These are phyloP conservation scores for Oegoconia quadripuncta DNA, from an alignment of 2,888 invertebrate genomes.

Conservation along the genomic window DNA sequence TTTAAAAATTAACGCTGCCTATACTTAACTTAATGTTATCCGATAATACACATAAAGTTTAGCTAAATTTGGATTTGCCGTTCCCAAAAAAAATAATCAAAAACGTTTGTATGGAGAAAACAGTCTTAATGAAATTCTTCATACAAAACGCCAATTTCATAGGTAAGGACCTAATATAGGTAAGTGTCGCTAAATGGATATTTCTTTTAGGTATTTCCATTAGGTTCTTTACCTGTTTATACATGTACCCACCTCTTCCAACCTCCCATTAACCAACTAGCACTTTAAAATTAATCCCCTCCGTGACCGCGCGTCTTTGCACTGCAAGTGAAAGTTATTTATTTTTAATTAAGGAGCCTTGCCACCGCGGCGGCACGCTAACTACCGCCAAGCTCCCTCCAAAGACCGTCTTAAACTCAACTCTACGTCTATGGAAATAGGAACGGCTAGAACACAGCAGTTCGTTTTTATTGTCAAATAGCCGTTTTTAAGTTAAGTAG, in stretches of 20 bases:
- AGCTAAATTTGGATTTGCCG: no score
- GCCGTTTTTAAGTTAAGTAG: constrained; percentile 6
- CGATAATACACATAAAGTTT: no score
- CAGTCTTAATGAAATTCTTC: no score
- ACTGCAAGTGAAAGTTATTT: constrained; percentile 5
- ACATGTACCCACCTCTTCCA: background rate
- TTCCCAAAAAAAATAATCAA: no score
- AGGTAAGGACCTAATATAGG: no score
- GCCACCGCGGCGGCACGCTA: background rate
- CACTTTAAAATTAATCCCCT: background rate
- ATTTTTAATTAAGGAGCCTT: constrained; percentile 9
- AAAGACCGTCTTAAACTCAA: background rate
- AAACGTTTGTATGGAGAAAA: no score
- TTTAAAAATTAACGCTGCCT: no score
- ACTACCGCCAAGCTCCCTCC: background rate
- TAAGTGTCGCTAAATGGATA: no score
- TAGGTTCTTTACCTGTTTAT: no score
- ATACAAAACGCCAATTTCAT: no score
- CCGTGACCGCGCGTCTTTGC: background rate
- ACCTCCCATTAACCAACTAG: background rate
- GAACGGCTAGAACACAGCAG: background rate
- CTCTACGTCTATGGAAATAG: background rate
- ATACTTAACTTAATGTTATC: no score
- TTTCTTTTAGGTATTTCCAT: no score
- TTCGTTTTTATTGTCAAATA: background rate